Evolutionary conservation across 1,140 invertebrate genomes (phyloP), one percentile per base, ranked within the genome.

Genomic region (Lepidurus packardi): DNA sequence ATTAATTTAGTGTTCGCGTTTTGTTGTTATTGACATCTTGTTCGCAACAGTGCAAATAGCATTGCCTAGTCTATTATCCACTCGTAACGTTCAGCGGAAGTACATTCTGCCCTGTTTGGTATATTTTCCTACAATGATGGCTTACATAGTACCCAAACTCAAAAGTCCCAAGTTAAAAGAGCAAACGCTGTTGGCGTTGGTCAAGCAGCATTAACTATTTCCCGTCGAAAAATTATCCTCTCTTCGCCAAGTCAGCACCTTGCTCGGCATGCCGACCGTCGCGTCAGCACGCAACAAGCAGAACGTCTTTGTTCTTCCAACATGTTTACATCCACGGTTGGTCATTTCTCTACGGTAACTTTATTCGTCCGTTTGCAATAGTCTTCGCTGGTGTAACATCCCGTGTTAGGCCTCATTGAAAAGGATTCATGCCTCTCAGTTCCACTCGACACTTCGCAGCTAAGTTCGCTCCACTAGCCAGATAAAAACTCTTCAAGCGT

Each of bases 331-430:
- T 65, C 21, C 53, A 65, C 16, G 21, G 53, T 21, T 65, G 16
- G 53, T 21, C 21, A 16, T 21, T 16, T 16, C 53, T 13, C 53
- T 13, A 16, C 53, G 53, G 53, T 65, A 65, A 21, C n/a, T 65
- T 4, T 65, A 65, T 9, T 16, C 53, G 21, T n/a, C 53, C 53
- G 21, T n/a, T 65, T 65, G 21, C n/a, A 34, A 7, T 65, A 65
- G n/a, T 65, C 7, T n/a, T n/a, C 53, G 21, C 53, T 65, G 34
- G 34, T 34, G 34, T 65, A 65, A 65, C 53, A 65, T 65, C 53
- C 53, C 53, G 53, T 65, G 53, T 65, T 65, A 65, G 21, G 53
- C 53, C 21, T 65, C 53, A 65, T 13, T 65, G n/a, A 65, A 65
- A 65, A 65, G 53, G 53, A 21, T n/a, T 5, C 53, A 65, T n/a